Evolutionary conservation across 2,113 vertebrate genomes (phyloP), one percentile per base, ranked within the genome.

Genomic region (Aldabrachelys gigantea): DNA sequence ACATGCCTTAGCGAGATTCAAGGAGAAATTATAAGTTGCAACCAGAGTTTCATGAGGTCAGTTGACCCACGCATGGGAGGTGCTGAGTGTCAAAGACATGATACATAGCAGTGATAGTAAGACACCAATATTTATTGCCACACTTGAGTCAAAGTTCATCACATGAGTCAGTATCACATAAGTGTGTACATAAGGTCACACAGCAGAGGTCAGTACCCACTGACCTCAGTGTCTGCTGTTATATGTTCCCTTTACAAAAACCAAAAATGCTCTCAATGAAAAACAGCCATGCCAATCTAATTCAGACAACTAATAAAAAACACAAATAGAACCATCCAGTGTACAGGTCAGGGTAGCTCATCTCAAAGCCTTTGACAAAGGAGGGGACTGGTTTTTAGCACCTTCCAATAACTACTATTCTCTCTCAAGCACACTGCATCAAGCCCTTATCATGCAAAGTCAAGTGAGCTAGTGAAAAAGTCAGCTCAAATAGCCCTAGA

Each of bases 201-300:
- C 35, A 13, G 47, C 9, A 76, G 5, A 0, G 41, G 69, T 10
- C 22, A 25, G 2, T 12, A 90, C 13, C 62, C 29, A 44, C 5
- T 25, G 49, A 1, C 16, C 41, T 22, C 38, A 27, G 50, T 57
- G 19, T 38, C 57, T 80, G 14, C 11, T 31, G 9, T n/a, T 62
- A 17, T 29, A 79, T 11, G 8, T 86, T 80, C 72, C 5, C 5
- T 83, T 89, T 85, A 8, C 3, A 76, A 80, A 75, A 59, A 53
- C 75, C 19, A 92, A 69, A 75, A 96, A 81, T 3, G 3, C 6
- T 50, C 21, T 17, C 57, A 89, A 16, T 24, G 8, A 85, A 89
- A 91, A 91, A 47, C 3, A 25, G 56, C 13, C 3, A 86, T 0
- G 1, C 10, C 81, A 0, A 0, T 78, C 89, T 72, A 29, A 57